Evolutionary conservation across 2,888 invertebrate genomes (phyloP).

Genomic region (Caenorhabditis virilis): DNA sequence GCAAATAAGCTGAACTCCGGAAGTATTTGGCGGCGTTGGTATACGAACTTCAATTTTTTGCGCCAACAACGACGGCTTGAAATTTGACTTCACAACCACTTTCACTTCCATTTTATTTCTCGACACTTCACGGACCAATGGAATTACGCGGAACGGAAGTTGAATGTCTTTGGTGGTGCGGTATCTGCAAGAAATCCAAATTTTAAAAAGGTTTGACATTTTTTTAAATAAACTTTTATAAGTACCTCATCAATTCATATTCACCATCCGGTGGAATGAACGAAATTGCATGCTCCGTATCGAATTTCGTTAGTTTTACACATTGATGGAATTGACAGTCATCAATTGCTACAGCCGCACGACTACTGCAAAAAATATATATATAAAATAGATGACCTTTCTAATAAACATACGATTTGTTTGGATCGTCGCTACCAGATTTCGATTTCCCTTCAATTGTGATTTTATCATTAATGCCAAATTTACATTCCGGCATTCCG

Average conservation of each 20-base stretch:
- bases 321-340: constrained; percentile 99
- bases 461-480: constrained; percentile 97
- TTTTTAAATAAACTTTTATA: constrained; percentile 71
- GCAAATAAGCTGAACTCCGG: constrained; percentile 97
- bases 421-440: constrained; percentile 77
- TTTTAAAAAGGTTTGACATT: constrained; percentile 2
- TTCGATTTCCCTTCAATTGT: constrained; percentile 85
- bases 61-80: constrained; percentile 93
- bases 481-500: constrained; percentile 99
- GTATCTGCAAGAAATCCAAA: constrained; percentile 77
- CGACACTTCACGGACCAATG: constrained; percentile 94
- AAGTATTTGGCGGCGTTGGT: constrained; percentile 96
- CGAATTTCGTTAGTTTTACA: constrained; percentile 98
- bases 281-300: constrained; percentile 99
- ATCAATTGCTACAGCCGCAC: constrained; percentile 98
- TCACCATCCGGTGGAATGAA: constrained; percentile 99
- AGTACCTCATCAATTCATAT: constrained; percentile 90
- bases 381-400: neutral
- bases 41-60: constrained; percentile 98
- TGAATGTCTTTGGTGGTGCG: constrained; percentile 99
- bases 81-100: constrained; percentile 97
- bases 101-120: constrained; percentile 99
- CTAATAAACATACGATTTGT: constrained; percentile 72
- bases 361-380: constrained; percentile 72
- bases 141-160: constrained; percentile 97